A percentile compares a stretch with the other conserved stretches of the same genome.
Conservation (phyloP, 2,888 invertebrate genomes). For the Trachelus iudaicus region DNA sequence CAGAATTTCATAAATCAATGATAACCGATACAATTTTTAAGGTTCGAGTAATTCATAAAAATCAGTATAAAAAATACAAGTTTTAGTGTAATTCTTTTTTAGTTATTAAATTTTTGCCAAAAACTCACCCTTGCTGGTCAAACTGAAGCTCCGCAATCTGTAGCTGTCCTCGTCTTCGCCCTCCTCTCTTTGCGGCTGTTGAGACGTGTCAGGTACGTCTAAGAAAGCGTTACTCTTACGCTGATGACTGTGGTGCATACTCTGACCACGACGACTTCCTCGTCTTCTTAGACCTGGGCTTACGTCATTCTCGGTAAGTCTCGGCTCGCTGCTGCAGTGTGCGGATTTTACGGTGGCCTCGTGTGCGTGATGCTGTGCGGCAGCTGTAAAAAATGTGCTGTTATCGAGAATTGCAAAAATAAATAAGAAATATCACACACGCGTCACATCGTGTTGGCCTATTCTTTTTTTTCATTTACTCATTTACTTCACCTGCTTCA, state of each 20-base stretch:
- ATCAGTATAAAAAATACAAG: no score
- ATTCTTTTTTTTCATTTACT: no score
- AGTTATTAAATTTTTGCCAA: no score
- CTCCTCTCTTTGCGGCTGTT: slow-evolving; percentile 81
- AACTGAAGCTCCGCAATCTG: slow-evolving; percentile 91
- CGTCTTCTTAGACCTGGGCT: slow-evolving; percentile 75
- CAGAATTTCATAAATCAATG: no score
- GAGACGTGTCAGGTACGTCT: slow-evolving; percentile 74
- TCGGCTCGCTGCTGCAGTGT: slow-evolving; percentile 76
- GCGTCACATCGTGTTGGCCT: no score
- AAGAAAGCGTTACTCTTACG: slow-evolving; percentile 79
- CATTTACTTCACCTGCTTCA: no score
- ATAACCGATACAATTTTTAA: no score
- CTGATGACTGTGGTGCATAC: slow-evolving; percentile 67
- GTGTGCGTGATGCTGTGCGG: slow-evolving; percentile 57
- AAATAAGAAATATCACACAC: no score
- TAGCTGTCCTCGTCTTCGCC: slow-evolving; percentile 89
- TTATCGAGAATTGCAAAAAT: no score
- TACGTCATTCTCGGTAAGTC: slow-evolving; percentile 74
- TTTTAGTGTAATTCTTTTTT: no score
- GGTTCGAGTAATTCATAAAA: no score
- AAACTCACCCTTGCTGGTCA: slow-evolving; percentile 86
- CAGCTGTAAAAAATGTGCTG: slow-evolving; percentile 26
- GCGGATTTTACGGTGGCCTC: slow-evolving; percentile 68
- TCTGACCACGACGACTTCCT: slow-evolving; percentile 71